phyloP scores from a whole-genome alignment of 2,797 vertebrate genomes.

The Hoplostethus atlanticus region DNA sequence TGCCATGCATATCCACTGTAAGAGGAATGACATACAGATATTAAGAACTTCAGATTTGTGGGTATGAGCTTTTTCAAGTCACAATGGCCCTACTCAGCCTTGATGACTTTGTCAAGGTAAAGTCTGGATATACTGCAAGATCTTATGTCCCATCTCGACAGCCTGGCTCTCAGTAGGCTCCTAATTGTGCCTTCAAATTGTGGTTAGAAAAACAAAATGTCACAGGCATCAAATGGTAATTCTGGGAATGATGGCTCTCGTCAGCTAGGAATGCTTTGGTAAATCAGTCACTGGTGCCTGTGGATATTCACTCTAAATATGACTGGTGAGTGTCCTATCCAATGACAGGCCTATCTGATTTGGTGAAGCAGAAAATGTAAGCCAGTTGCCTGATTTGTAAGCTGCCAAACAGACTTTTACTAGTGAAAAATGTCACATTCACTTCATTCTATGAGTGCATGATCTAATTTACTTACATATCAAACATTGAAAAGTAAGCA shows the following conservation, averaged over 20 bases:
- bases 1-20: background rate
- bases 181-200: conserved; percentile 24
- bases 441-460: conserved; percentile 8
- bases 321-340: conserved; percentile 29
- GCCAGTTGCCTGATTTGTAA: conserved; percentile 47
- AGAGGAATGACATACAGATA: conserved; percentile 8
- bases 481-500: conserved; percentile 10
- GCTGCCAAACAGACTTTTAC: conserved; percentile 30
- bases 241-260: conserved; percentile 5
- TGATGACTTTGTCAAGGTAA: conserved; percentile 22
- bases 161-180: background rate
- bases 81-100: background rate
- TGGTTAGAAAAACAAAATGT: conserved; percentile 42
- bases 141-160: conserved; percentile 10
- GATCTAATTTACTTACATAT: background rate
- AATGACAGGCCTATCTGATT: conserved; percentile 31
- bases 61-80: conserved; percentile 4
- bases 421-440: conserved; percentile 23
- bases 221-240: conserved; percentile 32
- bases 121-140: conserved; percentile 10
- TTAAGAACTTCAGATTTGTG: conserved; percentile 3
- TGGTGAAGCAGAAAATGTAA: conserved; percentile 46
- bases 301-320: conserved; percentile 29
- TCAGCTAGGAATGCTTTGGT: conserved; percentile 4
- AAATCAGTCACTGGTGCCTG: conserved; percentile 19